Percentiles rank a stretch among this genome's conserved stretches.
Conservation (phyloP, 2,797 vertebrate genomes). For the Thripadectes ignobilis region DNA sequence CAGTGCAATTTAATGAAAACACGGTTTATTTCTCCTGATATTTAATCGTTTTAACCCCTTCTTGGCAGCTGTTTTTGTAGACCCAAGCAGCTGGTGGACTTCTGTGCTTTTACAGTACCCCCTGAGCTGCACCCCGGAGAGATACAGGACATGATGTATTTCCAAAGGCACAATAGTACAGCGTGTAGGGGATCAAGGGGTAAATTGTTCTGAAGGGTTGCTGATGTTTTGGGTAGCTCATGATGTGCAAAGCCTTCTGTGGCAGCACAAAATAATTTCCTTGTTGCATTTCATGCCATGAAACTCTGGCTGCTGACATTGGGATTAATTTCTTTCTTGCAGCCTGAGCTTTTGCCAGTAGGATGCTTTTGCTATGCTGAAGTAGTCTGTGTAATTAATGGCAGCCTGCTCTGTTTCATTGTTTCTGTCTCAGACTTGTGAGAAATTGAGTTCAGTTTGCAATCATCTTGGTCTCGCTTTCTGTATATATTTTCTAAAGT, state of each 20-base stretch:
- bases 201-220: not conserved
- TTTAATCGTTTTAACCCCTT: not conserved
- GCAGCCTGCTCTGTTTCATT: constrained; percentile 32
- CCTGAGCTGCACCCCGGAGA: not conserved
- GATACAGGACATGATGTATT: not conserved
- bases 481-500: not conserved
- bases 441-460: not conserved
- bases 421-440: not conserved
- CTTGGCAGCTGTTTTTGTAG: not conserved
- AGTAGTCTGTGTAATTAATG: constrained; percentile 26
- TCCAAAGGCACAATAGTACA: not conserved
- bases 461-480: constrained; percentile 30
- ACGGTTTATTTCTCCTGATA: not conserved
- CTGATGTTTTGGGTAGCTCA: not conserved
- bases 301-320: not conserved
- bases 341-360: constrained; percentile 18
- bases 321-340: constrained; percentile 21
- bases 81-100: not conserved
- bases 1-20: constrained; percentile 12
- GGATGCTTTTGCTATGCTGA: not conserved
- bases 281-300: not conserved
- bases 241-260: not conserved
- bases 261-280: not conserved
- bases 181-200: not conserved
- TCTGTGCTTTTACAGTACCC: not conserved